Conservation (phyloP, 2,113 vertebrate species). For the Fulmarus glacialis region DNA sequence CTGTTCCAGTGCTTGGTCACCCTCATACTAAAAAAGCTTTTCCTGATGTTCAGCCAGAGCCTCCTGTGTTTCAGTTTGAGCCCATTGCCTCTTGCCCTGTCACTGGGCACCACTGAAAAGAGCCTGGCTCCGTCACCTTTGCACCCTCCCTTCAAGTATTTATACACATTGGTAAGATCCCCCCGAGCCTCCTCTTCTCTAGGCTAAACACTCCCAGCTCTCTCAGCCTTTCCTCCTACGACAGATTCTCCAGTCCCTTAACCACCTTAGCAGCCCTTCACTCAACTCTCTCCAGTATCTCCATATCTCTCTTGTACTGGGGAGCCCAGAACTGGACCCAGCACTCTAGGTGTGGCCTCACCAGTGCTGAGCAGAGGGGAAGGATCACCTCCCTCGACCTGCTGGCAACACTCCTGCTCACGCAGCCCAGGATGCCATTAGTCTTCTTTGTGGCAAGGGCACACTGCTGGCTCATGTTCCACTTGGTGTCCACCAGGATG, state of each 20-base stretch:
- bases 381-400: background rate
- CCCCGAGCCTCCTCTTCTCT: background rate
- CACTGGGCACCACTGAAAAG: background rate
- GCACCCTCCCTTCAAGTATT: background rate
- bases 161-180: background rate
- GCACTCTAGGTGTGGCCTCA: background rate
- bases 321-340: background rate
- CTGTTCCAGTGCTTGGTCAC: background rate
- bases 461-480: background rate
- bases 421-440: rapidly evolving
- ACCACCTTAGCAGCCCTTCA: background rate
- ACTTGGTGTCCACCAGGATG: background rate
- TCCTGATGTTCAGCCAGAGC: background rate
- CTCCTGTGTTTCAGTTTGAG: background rate
- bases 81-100: background rate
- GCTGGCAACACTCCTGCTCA: background rate
- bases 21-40: background rate
- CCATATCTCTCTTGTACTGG: rapidly evolving
- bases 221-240: background rate
- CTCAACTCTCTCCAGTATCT: rapidly evolving
- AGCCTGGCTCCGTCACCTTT: background rate
- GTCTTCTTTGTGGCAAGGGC: rapidly evolving
- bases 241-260: background rate
- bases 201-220: background rate
- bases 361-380: background rate